Base-by-base conservation (phyloP, 2,888 invertebrate genomes). In the Tetramorium bicarinatum region DNA sequence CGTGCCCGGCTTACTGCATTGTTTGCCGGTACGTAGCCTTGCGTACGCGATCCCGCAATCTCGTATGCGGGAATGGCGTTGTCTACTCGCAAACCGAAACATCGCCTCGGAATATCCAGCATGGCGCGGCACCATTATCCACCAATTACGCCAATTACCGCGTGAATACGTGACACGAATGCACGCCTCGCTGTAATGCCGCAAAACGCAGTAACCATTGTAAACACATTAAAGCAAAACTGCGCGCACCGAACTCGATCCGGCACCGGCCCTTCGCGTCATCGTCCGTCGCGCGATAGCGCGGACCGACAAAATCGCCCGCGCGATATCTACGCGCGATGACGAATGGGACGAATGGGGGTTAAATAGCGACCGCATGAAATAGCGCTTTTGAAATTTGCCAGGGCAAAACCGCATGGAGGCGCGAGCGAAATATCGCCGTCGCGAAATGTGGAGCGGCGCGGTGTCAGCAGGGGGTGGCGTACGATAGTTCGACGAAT, bases 171-270 rank as follows among this genome's bases (percentile, higher is more conserved):
- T 74, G 79, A 80, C 75, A 59, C 79, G 47, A 80, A 80, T 75
- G 74, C 79, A 59, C 59, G 59, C 18, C 9, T 21, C 59, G 47
- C n/a, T 21, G 74, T 79, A 74, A 79, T 44, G 79, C 47, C 56
- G 44, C 71, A 79, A 79, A 79, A 71, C 79, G 79, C 79, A 59
- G 38, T 80, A 75, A 59, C 75, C 75, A 80, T 80, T 59, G 79
- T 80, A 80, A 80, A 80, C 75, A 74, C 59, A 74, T 80, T 80
- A 80, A 80, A 80, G 59, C 59, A 80, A 80, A 80, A 80, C 59
- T 59, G 75, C 25, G 25, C 59, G 18, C 25, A 41, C 47, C 47
- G 59, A 74, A 59, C 38, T 56, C 56, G 72, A 47, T 74, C 56
- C 21, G 34, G 13, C 3, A 3, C 4, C 29, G 25, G 75, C 59